Conservation (phyloP, 2,888 invertebrate species). For the Bhutanitis thaidina region DNA sequence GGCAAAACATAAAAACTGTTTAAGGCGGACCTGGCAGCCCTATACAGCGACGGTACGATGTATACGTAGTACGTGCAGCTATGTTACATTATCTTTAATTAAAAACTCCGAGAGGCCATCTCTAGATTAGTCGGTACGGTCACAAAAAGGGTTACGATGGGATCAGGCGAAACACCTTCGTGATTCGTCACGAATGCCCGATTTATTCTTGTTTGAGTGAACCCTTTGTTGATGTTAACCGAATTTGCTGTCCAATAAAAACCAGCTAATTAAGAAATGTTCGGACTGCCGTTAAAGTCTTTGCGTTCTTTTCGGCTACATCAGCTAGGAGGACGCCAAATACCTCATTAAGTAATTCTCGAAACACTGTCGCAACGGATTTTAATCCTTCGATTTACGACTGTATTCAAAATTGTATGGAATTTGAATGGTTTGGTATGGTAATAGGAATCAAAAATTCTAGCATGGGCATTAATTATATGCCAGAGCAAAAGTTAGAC, state of each 20-base stretch:
- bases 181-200: slow-evolving; percentile 75
- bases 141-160: slow-evolving; percentile 72
- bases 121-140: slow-evolving; percentile 71
- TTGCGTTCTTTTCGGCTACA: slow-evolving; percentile 51
- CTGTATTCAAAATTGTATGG: slow-evolving; percentile 7
- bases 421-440: slow-evolving; percentile 8
- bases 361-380: slow-evolving; percentile 21
- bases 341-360: slow-evolving; percentile 33
- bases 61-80: slow-evolving; percentile 61
- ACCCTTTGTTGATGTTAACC: slow-evolving; percentile 73
- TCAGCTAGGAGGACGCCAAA: slow-evolving; percentile 37
- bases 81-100: slow-evolving; percentile 77
- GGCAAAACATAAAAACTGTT: background rate
- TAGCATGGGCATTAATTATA: no score
- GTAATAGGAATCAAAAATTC: no score
- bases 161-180: slow-evolving; percentile 69
- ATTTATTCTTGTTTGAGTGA: slow-evolving; percentile 75
- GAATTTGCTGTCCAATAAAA: slow-evolving; percentile 76
- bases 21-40: slow-evolving; percentile 38
- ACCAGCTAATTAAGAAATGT: slow-evolving; percentile 76
- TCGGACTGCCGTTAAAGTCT: slow-evolving; percentile 62
- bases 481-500: no score
- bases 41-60: slow-evolving; percentile 33
- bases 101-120: slow-evolving; percentile 66
- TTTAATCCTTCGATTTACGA: slow-evolving; percentile 20